Conservation (phyloP, 2,113 vertebrate genomes). For the Malurus alboscapulatus region DNA sequence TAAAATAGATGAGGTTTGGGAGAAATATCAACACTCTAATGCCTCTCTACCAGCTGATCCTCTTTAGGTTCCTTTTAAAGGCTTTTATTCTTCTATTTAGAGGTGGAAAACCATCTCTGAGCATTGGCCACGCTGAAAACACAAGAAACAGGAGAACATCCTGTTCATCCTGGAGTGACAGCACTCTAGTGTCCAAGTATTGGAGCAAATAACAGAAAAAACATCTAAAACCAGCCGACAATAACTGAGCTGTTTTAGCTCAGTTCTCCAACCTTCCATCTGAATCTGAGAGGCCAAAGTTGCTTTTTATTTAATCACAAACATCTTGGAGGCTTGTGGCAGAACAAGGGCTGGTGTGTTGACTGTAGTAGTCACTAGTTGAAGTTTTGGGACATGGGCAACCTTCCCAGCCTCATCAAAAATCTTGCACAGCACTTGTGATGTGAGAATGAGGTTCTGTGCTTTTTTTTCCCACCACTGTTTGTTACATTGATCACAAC, state of each 20-base stretch:
- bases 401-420: neutral
- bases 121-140: neutral
- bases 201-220: neutral
- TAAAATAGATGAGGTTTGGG: neutral
- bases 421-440: neutral
- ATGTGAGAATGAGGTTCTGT: neutral
- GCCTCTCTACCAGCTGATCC: neutral
- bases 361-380: neutral
- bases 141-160: neutral
- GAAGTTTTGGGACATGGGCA: neutral
- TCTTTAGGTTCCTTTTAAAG: neutral
- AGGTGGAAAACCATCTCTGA: neutral
- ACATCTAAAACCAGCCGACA: neutral
- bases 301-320: neutral
- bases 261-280: neutral
- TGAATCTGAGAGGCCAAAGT: neutral
- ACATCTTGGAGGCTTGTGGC: neutral
- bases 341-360: neutral
- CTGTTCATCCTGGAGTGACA: neutral
- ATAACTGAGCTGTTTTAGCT: neutral
- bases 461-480: fast-evolving
- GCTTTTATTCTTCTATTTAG: neutral
- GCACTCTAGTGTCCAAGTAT: fast-evolving
- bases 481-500: neutral
- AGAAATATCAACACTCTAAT: neutral